A percentile compares a stretch with the other conserved stretches of the same genome.
Conservation (phyloP, 2,888 invertebrate genomes). For the Xiphydria camelus region DNA sequence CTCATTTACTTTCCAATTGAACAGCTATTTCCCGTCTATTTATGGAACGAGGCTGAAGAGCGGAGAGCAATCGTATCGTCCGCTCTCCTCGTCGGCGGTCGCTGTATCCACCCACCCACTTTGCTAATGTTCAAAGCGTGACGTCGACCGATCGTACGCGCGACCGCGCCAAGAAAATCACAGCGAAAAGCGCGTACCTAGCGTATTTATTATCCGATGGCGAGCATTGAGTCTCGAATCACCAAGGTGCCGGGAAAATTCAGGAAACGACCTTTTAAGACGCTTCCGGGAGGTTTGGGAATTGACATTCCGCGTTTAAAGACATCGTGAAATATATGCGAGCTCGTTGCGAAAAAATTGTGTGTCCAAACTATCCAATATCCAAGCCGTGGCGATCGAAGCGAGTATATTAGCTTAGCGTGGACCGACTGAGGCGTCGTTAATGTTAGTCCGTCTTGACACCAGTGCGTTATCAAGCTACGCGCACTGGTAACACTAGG, state of each 20-base stretch:
- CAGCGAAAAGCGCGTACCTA: not conserved
- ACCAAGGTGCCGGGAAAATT: no score
- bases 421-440: conserved; percentile 7
- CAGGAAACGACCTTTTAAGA: no score
- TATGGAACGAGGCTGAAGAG: conserved; percentile 8
- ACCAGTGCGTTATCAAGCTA: conserved; percentile 20
- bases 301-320: no score
- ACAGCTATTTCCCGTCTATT: not conserved
- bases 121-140: not conserved
- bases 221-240: no score
- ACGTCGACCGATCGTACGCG: not conserved
- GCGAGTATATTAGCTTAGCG: conserved; percentile 12
- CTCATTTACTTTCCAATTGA: not conserved
- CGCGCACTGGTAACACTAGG: conserved; percentile 29
- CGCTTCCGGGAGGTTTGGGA: no score
- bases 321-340: no score
- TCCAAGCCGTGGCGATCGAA: conserved; percentile 4
- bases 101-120: not conserved
- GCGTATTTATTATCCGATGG: no score
- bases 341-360: conserved; percentile 4
- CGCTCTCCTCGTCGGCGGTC: not conserved
- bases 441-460: conserved; percentile 29
- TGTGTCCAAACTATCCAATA: conserved; percentile 19
- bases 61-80: not conserved
- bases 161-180: not conserved